Evolutionary conservation across 2,888 invertebrate species (phyloP).

Genomic region (Heliconius ismenius): DNA sequence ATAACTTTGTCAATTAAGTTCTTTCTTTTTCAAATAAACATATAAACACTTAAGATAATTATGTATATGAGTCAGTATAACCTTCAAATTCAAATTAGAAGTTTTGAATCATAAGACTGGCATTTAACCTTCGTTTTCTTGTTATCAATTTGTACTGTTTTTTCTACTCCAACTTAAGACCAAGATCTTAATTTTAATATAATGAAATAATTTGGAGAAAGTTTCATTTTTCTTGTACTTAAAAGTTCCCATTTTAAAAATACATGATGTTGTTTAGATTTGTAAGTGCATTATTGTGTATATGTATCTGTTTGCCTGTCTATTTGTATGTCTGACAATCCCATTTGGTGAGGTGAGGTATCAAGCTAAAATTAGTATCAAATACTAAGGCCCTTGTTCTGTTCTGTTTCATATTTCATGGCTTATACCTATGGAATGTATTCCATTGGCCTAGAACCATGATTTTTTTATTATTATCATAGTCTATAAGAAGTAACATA

Average conservation of each 20-base stretch:
- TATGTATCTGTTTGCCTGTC: too few relatives aligned
- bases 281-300: neutral
- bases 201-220: neutral
- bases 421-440: too few relatives aligned
- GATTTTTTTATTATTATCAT: too few relatives aligned
- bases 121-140: conserved; percentile 56
- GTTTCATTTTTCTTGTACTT: neutral
- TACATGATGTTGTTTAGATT: neutral
- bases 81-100: conserved; percentile 52
- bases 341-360: too few relatives aligned
- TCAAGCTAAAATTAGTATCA: too few relatives aligned
- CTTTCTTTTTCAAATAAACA: conserved; percentile 37
- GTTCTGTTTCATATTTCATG: too few relatives aligned
- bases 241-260: neutral
- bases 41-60: conserved; percentile 34
- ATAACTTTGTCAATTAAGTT: neutral
- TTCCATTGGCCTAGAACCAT: too few relatives aligned
- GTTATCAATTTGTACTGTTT: conserved; percentile 36
- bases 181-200: neutral
- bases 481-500: too few relatives aligned
- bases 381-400: too few relatives aligned
- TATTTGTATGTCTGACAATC: too few relatives aligned
- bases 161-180: neutral
- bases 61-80: conserved; percentile 56
- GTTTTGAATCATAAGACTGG: conserved; percentile 56